These are phyloP conservation scores for Cyrtorhinus lividipennis DNA, from an alignment of 1,140 invertebrate species.

Conservation along the genomic window DNA sequence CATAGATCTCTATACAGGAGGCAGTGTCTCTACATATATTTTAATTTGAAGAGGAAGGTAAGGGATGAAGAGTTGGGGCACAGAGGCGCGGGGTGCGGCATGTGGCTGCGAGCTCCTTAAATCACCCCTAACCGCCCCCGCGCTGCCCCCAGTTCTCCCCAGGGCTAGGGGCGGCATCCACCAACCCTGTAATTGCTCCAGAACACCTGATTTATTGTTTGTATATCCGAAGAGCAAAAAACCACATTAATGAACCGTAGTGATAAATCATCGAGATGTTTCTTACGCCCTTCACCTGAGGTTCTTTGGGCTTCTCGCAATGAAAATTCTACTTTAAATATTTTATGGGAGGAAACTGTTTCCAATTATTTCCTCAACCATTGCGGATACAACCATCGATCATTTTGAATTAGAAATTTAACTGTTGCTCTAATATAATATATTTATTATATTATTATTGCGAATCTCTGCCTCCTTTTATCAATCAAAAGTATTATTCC, in stretches of 20 bases:
- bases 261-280: not conserved
- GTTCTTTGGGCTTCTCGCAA: not conserved
- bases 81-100: not conserved
- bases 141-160: not conserved
- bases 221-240: slow-evolving; percentile 2
- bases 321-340: not conserved
- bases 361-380: not conserved
- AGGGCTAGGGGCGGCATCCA: not conserved
- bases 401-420: not conserved
- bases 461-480: no score
- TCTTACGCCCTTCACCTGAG: not conserved
- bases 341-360: not conserved
- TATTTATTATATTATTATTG: no score
- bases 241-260: not conserved
- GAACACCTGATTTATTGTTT: slow-evolving; percentile 10
- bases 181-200: slow-evolving; percentile 5
- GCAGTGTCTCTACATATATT: slow-evolving; percentile 4
- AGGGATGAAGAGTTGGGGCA: not conserved
- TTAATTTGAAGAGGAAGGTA: slow-evolving; percentile 6
- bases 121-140: not conserved
- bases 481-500: no score
- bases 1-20: slow-evolving; percentile 6
- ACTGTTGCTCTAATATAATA: no score
- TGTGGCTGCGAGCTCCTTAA: slow-evolving; percentile 4
- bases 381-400: not conserved